Evolutionary conservation across 2,797 vertebrate species (phyloP), one percentile per base, ranked within the genome.

Genomic region (Zenarchopterus dispar): DNA sequence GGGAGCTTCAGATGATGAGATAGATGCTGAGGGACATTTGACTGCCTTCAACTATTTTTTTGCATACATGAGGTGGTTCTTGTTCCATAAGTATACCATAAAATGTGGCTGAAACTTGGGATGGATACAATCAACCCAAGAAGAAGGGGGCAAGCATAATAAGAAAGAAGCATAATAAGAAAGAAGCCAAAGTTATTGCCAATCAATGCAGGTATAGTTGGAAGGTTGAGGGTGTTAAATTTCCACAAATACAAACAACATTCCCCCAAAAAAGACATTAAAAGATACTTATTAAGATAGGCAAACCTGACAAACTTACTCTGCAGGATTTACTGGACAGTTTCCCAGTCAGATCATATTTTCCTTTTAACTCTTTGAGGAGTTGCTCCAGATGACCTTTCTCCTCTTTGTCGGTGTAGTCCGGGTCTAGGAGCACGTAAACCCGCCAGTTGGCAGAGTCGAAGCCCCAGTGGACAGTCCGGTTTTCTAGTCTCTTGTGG

Each of bases 401-500:
- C 88, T 98, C 95, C 1, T 96, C 92, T 0, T 95, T 96, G 4
- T 93, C 95, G n/a, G 91, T 76, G 90, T 97, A 96, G 90, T 97
- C 97, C 87, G 94, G 95, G 91, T 96, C 97, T 69, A 98, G 88
- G 24, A 98, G 97, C 84, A 99, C 91, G 78, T 99, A 98, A 85
- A 95, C 95, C 75, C 96, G 93, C 97, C 97, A 98, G 91, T 98
- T 98, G 80, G 97, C 94, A 0, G 97, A 98, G 66, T 99, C 97
- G 87, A 99, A 99, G 0, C 97, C 97, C 97, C 97, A 98, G 88
- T 98, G 97, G 78, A 97, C 97, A 67, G 97, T 99, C 91, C 97
- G 94, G 93, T 98, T 98, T 91, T 98, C 97, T 0, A 95, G 95
- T 57, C 95, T 94, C 62, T 96, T 95, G 88, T 98, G 97, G 0